Conservation (phyloP, 2,113 vertebrate species). For the Gulo gulo region DNA sequence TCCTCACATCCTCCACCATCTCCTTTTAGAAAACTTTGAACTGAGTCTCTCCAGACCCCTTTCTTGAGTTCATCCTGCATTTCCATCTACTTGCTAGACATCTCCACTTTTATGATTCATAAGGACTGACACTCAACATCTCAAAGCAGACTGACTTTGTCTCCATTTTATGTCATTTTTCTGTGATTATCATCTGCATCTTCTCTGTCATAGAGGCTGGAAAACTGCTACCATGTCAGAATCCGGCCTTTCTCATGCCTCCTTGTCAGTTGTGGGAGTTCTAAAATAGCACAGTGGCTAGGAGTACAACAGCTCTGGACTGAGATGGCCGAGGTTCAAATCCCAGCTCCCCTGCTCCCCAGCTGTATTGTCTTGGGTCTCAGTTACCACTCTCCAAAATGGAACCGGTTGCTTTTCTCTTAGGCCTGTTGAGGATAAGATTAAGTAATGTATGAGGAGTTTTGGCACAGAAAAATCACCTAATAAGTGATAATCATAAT, state of each 20-base stretch:
- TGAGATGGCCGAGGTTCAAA: background rate
- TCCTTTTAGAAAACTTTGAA: background rate
- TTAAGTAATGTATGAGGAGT: background rate
- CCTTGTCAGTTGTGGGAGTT: background rate
- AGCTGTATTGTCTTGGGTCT: background rate
- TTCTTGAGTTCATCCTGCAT: background rate
- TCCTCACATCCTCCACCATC: background rate
- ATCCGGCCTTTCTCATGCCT: background rate
- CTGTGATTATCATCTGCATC: background rate
- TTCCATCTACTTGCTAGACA: background rate
- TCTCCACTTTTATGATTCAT: background rate
- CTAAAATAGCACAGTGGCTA: background rate
- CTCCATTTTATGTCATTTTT: background rate
- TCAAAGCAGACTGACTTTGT: background rate
- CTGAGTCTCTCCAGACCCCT: background rate
- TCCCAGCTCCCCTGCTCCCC: background rate
- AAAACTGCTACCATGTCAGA: background rate
- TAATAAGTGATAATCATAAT: background rate
- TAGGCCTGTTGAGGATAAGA: background rate
- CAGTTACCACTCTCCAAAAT: background rate
- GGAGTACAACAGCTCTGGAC: background rate
- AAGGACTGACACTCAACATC: background rate
- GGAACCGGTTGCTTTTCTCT: background rate
- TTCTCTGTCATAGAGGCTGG: background rate
- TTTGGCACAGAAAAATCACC: background rate